Conservation (phyloP, 2,113 vertebrate genomes). For the Xenotilapia caudafasciata region DNA sequence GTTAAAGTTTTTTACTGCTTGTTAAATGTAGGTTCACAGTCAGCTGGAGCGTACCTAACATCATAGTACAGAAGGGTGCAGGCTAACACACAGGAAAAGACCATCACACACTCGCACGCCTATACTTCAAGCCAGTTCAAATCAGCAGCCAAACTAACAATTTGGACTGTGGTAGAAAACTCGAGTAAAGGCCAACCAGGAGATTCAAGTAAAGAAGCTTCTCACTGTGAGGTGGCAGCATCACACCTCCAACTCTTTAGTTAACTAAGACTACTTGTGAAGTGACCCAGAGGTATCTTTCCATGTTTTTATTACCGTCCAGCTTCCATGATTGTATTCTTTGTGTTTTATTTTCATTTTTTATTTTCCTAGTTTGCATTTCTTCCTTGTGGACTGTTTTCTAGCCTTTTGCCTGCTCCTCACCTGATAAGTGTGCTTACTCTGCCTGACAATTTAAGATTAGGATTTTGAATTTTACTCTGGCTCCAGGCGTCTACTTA, state of each 20-base stretch:
- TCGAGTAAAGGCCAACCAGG: background rate
- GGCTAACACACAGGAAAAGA: background rate
- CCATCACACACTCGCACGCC: background rate
- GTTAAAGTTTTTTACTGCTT: background rate
- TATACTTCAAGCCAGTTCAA: background rate
- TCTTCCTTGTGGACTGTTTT: background rate
- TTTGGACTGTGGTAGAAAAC: background rate
- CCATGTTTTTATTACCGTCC: rapidly evolving
- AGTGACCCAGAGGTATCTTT: background rate
- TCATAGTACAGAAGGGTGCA: background rate
- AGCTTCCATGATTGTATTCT: background rate
- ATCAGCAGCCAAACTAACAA: background rate
- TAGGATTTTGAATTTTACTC: background rate
- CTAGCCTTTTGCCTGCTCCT: background rate
- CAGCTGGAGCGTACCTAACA: background rate
- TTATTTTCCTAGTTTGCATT: background rate
- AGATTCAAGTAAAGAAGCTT: background rate
- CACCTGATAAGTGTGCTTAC: background rate
- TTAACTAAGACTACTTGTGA: background rate
- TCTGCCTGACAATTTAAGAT: background rate
- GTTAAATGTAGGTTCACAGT: background rate
- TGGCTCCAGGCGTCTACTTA: background rate
- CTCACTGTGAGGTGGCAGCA: background rate
- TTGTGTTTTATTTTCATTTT: background rate
- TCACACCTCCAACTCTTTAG: background rate